phyloP scores from a whole-genome alignment of 2,888 invertebrate species.

The Euproctis similis region DNA sequence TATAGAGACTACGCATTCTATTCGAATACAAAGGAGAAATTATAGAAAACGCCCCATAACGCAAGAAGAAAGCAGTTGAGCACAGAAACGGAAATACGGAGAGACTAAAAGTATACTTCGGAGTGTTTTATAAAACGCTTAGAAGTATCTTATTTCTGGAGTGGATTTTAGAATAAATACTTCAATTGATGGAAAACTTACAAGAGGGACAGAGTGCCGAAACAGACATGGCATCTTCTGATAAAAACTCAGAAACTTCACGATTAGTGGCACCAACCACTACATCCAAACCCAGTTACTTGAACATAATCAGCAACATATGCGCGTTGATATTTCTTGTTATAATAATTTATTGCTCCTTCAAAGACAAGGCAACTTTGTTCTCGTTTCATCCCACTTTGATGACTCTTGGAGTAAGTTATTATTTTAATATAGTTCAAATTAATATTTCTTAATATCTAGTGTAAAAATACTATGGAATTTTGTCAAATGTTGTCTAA shows the following conservation, averaged over 20 bases:
- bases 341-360: slow-evolving; percentile 53
- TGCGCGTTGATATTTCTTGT: slow-evolving; percentile 48
- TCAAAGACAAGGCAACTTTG: slow-evolving; percentile 43
- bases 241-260: slow-evolving; percentile 52
- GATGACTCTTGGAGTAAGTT: slow-evolving; percentile 66
- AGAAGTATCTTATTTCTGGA: no score
- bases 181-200: slow-evolving; percentile 32
- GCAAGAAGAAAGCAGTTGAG: no score
- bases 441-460: no score
- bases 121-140: no score
- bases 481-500: no score
- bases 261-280: slow-evolving; percentile 45
- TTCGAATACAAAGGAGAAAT: no score
- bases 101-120: no score
- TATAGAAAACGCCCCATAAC: no score
- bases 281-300: slow-evolving; percentile 45
- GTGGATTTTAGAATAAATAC: no score
- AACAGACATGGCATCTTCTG: slow-evolving; percentile 40
- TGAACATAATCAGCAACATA: slow-evolving; percentile 54
- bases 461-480: no score
- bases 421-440: background rate
- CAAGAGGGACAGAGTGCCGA: slow-evolving; percentile 20
- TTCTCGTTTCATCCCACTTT: slow-evolving; percentile 68
- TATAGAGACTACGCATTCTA: no score
- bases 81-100: no score